These are phyloP conservation scores for Diadophis punctatus DNA, from an alignment of 2,113 vertebrate species.

Conservation along the genomic window DNA sequence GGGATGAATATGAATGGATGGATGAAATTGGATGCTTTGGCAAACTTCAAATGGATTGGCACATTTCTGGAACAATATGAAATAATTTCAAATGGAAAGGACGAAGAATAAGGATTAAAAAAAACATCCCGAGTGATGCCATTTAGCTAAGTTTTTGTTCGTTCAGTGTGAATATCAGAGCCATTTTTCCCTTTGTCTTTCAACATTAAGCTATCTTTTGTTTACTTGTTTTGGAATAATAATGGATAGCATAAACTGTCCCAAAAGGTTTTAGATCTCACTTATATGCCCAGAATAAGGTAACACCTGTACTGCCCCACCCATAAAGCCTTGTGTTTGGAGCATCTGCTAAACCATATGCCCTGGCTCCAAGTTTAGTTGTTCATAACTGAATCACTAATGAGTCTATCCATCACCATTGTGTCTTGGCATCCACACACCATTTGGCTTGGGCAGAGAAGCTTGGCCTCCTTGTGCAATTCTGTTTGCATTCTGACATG, in stretches of 20 bases:
- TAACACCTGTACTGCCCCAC: constrained; percentile 44
- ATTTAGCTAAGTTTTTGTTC: constrained; percentile 2
- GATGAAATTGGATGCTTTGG: background rate
- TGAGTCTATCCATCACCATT: constrained; percentile 71
- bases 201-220: constrained; percentile 31
- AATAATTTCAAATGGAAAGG: background rate
- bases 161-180: constrained; percentile 45
- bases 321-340: constrained; percentile 51
- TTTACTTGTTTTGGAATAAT: constrained; percentile 41
- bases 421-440: constrained; percentile 53
- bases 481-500: constrained; percentile 20
- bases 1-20: background rate
- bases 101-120: background rate
- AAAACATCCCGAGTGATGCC: background rate
- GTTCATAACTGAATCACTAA: constrained; percentile 65
- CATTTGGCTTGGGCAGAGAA: constrained; percentile 54
- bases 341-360: constrained; percentile 78
- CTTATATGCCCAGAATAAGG: constrained; percentile 53
- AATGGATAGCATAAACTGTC: constrained; percentile 40
- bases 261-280: constrained; percentile 41
- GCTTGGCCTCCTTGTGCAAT: constrained; percentile 46
- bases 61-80: background rate
- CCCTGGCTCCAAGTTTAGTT: constrained; percentile 68
- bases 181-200: constrained; percentile 35
- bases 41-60: background rate